These are phyloP conservation scores for Anseranas semipalmata DNA, from an alignment of 2,113 vertebrate species.

Conservation along the genomic window DNA sequence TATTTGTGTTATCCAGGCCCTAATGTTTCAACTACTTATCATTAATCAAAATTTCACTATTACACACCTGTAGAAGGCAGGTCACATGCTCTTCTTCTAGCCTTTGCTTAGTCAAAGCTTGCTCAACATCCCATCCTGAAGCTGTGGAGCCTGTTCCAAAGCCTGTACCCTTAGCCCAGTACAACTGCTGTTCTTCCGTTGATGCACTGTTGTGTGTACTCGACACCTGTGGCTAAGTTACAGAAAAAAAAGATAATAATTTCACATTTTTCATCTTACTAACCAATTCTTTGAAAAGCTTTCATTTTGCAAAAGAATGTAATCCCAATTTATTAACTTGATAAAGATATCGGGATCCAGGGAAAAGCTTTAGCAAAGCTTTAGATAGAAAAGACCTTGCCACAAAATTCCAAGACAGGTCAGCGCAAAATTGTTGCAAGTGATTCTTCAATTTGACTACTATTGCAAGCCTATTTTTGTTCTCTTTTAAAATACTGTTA, in stretches of 20 bases:
- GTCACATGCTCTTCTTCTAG: constrained; percentile 98
- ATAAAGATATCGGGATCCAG: neutral
- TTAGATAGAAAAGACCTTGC: neutral
- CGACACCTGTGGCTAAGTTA: constrained; percentile 87
- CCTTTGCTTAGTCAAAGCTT: constrained; percentile 97
- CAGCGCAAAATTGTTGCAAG: neutral
- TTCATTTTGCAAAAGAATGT: neutral
- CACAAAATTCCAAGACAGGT: neutral
- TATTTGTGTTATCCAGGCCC: neutral
- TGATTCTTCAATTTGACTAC: neutral
- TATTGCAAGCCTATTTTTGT: neutral
- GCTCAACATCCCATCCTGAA: constrained; percentile 98
- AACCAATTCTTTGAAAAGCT: neutral
- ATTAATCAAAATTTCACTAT: neutral
- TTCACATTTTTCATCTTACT: neutral
- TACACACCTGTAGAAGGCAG: constrained; percentile 90
- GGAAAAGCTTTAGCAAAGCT: neutral
- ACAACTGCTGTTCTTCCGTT: constrained; percentile 95
- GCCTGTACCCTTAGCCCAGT: constrained; percentile 98
- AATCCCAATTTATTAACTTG: neutral
- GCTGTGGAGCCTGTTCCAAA: constrained; percentile 98
- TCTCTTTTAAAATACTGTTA: neutral
- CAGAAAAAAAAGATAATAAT: neutral
- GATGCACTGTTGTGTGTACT: constrained; percentile 87
- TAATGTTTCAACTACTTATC: neutral